Evolutionary conservation across 2,113 vertebrate genomes (phyloP).

Genomic region (Labeo rohita): DNA sequence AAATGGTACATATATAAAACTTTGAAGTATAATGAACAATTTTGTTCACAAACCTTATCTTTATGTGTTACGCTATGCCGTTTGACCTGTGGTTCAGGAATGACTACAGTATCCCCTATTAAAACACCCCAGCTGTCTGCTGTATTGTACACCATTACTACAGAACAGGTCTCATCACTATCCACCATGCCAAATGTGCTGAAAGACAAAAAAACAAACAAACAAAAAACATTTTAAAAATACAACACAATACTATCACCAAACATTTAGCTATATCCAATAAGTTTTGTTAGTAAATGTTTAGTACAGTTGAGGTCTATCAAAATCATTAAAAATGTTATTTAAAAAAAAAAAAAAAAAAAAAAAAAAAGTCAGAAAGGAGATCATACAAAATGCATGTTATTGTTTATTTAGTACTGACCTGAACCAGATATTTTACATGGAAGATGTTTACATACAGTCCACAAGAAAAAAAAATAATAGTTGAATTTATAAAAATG

Average conservation of each 20-base stretch:
- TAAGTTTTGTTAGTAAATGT: neutral
- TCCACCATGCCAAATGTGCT: constrained; percentile 91
- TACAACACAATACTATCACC: neutral
- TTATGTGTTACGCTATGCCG: constrained; percentile 83
- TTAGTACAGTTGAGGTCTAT: too few relatives aligned
- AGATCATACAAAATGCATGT: too few relatives aligned
- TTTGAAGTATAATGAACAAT: neutral
- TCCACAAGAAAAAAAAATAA: too few relatives aligned
- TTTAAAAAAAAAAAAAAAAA: too few relatives aligned
- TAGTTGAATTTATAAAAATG: too few relatives aligned
- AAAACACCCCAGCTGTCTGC: constrained; percentile 90
- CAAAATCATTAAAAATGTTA: too few relatives aligned
- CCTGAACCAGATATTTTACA: too few relatives aligned
- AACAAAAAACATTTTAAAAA: neutral
- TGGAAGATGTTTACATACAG: too few relatives aligned
- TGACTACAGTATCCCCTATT: constrained; percentile 88
- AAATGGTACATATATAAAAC: neutral
- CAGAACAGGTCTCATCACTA: constrained; percentile 82
- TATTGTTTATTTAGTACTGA: too few relatives aligned
- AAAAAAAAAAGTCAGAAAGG: too few relatives aligned
- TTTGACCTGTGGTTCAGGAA: constrained; percentile 86
- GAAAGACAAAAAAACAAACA: neutral
- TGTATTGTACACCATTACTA: constrained; percentile 90
- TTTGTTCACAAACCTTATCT: constrained; percentile 77
- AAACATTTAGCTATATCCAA: neutral